Evolutionary conservation across 2,113 vertebrate genomes (phyloP).

Genomic region (Sylvia atricapilla): DNA sequence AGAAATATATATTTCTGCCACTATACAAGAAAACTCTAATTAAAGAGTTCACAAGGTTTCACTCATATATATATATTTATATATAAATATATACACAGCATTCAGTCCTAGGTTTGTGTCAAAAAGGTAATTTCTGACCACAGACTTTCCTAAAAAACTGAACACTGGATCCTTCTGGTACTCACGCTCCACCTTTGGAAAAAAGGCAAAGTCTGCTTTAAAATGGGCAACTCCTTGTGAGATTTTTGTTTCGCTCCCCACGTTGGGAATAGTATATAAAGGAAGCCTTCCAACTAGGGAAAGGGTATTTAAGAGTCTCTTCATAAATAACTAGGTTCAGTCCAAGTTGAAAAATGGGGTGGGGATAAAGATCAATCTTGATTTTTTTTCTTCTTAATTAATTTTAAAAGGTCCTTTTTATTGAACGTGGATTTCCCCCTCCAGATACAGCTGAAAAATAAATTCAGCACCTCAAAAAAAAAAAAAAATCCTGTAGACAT

Average conservation of each 20-base stretch:
- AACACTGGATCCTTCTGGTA: slow-evolving; percentile 86
- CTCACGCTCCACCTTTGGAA: slow-evolving; percentile 91
- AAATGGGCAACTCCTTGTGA: slow-evolving; percentile 80
- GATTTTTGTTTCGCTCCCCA: slow-evolving; percentile 80
- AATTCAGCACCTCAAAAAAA: slow-evolving; percentile 77
- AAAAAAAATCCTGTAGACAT: slow-evolving; percentile 72
- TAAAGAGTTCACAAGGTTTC: slow-evolving; percentile 91
- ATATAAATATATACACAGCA: slow-evolving; percentile 87
- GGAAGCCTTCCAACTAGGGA: slow-evolving; percentile 93
- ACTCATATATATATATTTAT: slow-evolving; percentile 82
- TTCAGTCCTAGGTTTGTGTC: slow-evolving; percentile 89
- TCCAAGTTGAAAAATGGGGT: slow-evolving; percentile 80
- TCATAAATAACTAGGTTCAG: slow-evolving; percentile 95
- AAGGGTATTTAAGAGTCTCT: slow-evolving; percentile 92
- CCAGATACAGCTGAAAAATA: slow-evolving; percentile 72
- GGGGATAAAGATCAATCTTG: slow-evolving; percentile 83
- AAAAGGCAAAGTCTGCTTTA: slow-evolving; percentile 89
- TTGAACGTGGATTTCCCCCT: slow-evolving; percentile 70
- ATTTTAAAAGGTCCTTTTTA: slow-evolving; percentile 67
- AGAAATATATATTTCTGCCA: slow-evolving; percentile 92
- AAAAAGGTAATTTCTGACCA: slow-evolving; percentile 85
- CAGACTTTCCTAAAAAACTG: slow-evolving; percentile 89
- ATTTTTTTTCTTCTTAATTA: slow-evolving; percentile 51
- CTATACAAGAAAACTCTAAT: slow-evolving; percentile 95
- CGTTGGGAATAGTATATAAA: slow-evolving; percentile 87